Percentiles rank a stretch among this genome's conserved stretches.
These are phyloP conservation scores for Pantala flavescens DNA, from an alignment of 1,140 invertebrate genomes.

Conservation along the genomic window DNA sequence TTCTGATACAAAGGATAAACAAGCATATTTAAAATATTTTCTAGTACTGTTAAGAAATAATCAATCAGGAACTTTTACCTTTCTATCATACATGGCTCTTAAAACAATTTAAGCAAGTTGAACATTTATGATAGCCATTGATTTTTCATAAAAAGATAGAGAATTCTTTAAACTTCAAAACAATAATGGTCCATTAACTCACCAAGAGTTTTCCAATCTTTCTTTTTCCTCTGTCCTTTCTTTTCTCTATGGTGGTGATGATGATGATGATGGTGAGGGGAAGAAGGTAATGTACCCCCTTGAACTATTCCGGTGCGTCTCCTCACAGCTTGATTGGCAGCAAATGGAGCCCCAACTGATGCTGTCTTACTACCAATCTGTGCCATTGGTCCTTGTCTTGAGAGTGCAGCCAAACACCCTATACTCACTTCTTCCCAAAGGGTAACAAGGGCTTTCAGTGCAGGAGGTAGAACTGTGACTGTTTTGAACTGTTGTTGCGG, in stretches of 20 bases:
- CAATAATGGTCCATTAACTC: neutral
- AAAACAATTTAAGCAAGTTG: no score
- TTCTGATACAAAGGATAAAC: no score
- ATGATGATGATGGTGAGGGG: neutral
- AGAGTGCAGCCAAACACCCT: constrained; percentile 8
- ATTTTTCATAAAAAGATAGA: no score
- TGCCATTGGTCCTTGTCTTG: neutral
- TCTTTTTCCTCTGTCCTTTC: constrained; percentile 46
- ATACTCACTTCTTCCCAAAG: constrained; percentile 82
- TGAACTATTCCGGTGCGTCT: constrained; percentile 30
- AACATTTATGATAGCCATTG: no score
- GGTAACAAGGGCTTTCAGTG: constrained; percentile 65
- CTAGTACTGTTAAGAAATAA: no score
- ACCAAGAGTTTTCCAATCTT: constrained; percentile 38
- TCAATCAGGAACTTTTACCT: no score
- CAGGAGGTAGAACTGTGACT: constrained; percentile 67
- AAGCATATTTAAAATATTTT: no score
- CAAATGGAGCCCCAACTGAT: neutral
- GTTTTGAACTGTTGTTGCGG: constrained; percentile 37
- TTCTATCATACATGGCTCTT: no score
- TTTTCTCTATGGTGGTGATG: neutral
- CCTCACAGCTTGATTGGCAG: constrained; percentile 28
- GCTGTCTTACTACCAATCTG: neutral
- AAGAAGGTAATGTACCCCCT: neutral
- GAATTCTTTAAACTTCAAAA: no score